These are phyloP conservation scores for Drosophila koepferae DNA, from an alignment of 2,888 invertebrate genomes.

Conservation along the genomic window DNA sequence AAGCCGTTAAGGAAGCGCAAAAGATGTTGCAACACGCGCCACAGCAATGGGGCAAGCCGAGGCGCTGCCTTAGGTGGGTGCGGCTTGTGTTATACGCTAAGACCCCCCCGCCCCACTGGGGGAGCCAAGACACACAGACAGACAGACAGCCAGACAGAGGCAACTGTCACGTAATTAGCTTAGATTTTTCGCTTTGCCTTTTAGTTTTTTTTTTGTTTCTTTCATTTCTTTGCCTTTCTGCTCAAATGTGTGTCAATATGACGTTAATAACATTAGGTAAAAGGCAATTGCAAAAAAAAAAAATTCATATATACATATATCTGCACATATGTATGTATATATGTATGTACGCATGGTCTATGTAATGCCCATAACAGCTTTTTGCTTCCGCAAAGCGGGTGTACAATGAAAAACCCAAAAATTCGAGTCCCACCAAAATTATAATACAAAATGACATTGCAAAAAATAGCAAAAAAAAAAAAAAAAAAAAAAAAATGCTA, in stretches of 20 bases:
- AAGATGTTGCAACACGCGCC: constrained; percentile 38
- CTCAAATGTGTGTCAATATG: constrained; percentile 72
- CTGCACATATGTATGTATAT: neutral
- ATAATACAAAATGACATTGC: constrained; percentile 65
- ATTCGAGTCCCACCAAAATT: constrained; percentile 44
- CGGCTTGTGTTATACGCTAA: neutral
- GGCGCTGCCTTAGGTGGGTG: neutral
- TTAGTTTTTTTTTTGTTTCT: neutral
- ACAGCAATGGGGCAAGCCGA: neutral
- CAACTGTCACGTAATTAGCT: constrained; percentile 75
- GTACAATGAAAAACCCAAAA: constrained; percentile 38
- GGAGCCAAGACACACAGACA: neutral
- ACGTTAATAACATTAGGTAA: constrained; percentile 74
- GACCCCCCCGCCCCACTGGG: neutral
- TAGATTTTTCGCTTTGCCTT: constrained; percentile 60
- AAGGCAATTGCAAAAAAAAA: constrained; percentile 64
- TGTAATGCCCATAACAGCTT: constrained; percentile 38
- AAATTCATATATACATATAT: neutral
- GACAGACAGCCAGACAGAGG: neutral
- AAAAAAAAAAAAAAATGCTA: neutral
- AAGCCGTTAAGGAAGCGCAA: constrained; percentile 53
- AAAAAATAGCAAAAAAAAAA: constrained; percentile 27
- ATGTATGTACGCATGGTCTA: neutral
- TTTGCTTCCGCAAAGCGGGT: constrained; percentile 68
- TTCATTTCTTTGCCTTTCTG: constrained; percentile 7